Conservation (phyloP, 2,888 invertebrate genomes). For the Drosophila quinaria region DNA sequence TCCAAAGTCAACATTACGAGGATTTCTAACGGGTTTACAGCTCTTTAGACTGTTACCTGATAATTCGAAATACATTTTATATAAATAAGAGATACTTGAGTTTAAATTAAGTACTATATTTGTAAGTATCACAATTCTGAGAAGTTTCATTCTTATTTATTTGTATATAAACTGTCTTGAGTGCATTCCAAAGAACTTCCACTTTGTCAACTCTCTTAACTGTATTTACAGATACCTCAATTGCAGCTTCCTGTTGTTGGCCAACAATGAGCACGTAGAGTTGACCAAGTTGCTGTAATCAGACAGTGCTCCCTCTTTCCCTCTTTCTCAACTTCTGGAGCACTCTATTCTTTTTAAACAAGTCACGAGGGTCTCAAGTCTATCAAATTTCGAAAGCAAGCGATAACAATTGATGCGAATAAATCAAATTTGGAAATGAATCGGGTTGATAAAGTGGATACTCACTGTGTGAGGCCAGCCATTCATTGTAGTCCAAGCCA, state of each 20-base stretch:
- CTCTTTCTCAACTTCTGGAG: too few relatives aligned
- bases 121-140: neutral
- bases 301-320: slow-evolving; percentile 11
- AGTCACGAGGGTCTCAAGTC: slow-evolving; percentile 10
- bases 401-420: slow-evolving; percentile 25
- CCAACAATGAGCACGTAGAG: slow-evolving; percentile 11
- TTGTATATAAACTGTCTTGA: neutral
- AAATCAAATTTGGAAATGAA: slow-evolving; percentile 35
- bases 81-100: neutral
- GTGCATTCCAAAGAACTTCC: slow-evolving; percentile 9
- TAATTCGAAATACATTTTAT: neutral
- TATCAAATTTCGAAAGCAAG: neutral
- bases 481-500: slow-evolving; percentile 99
- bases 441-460: slow-evolving; percentile 8
- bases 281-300: slow-evolving; percentile 7
- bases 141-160: neutral
- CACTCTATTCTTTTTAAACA: neutral
- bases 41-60: neutral
- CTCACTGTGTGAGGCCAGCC: slow-evolving; percentile 99
- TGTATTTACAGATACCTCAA: neutral
- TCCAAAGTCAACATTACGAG: too few relatives aligned
- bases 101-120: neutral
- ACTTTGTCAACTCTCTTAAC: neutral
- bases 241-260: slow-evolving; percentile 15
- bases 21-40: too few relatives aligned